Evolutionary conservation across 1,140 invertebrate genomes (phyloP), one percentile per base, ranked within the genome.

Genomic region (Brachionus plicatilis): DNA sequence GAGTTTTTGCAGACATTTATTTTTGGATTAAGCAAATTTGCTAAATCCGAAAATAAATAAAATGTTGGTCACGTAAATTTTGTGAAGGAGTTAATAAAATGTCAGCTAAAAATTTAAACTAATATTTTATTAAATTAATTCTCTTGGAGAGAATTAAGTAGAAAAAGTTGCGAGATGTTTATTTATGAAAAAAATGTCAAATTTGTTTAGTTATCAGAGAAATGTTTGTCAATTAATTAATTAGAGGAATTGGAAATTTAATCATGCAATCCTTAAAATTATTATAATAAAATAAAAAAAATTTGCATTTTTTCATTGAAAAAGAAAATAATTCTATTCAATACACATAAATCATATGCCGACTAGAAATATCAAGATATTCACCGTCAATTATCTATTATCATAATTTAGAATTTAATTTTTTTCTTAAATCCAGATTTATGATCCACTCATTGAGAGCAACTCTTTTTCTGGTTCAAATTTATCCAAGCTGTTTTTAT

Each of bases 181-280:
- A 33, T 33, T 3, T 33, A 33, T 33, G 24, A 47, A 47, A 47
- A n/a, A 47, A 47, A 12, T 47, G 45, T 47, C 45, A 47, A 47
- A 47, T 47, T 47, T 47, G 14, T 47, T 47, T 47, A 47, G 45
- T 47, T 47, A 37, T 37, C 5, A 37, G 90, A 70, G 90, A 90
- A 60, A 90, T 90, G 24, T 91, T 90, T 88, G 91, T 90, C n/a
- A 91, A 91, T 86, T 91, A 60, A 60, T 8, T 1, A 5, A 60
- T 24, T 24, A 24, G 1, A 60, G 20, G 8, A 60, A 8, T 60
- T 60, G n/a, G 5, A 60, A 60, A 60, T 60, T 60, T 60, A 60
- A 20, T 20, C n/a, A 60, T 60, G 53, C 53, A 60, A 20, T 3
- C 20, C 20, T 27, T 27, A 24, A 60, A 20, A 24, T 60, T 60